Evolutionary conservation across 2,113 vertebrate species (phyloP).

Genomic region (Carettochelys insculpta): DNA sequence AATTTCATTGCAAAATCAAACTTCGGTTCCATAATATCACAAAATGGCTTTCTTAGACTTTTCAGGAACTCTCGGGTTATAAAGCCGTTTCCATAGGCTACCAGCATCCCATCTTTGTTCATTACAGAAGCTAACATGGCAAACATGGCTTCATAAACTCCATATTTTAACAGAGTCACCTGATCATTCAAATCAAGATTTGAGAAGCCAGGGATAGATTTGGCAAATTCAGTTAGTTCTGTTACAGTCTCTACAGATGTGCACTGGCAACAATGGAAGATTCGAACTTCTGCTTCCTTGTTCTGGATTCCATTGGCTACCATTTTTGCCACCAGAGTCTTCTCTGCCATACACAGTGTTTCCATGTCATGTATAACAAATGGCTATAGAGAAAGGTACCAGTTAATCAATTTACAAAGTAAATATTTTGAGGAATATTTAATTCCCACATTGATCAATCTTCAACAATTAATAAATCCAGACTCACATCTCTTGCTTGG

Average conservation of each 20-base stretch:
- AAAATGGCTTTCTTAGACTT: slow-evolving; percentile 92
- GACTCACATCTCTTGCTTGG: neutral
- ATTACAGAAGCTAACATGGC: slow-evolving; percentile 96
- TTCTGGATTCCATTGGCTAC: slow-evolving; percentile 89
- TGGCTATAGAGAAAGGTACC: slow-evolving; percentile 76
- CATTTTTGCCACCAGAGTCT: slow-evolving; percentile 92
- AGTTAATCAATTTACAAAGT: neutral
- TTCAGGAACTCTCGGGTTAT: slow-evolving; percentile 98
- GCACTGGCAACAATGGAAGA: slow-evolving; percentile 98
- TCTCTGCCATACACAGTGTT: slow-evolving; percentile 93
- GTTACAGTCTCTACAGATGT: slow-evolving; percentile 95
- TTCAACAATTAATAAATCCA: neutral
- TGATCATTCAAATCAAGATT: slow-evolving; percentile 94
- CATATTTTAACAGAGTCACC: slow-evolving; percentile 95
- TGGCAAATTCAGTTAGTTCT: slow-evolving; percentile 95
- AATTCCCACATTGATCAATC: neutral
- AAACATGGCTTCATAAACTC: slow-evolving; percentile 96
- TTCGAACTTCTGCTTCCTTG: slow-evolving; percentile 92
- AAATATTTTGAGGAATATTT: neutral
- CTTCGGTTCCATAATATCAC: slow-evolving; percentile 98
- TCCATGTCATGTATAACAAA: slow-evolving; percentile 99
- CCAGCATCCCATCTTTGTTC: slow-evolving; percentile 98
- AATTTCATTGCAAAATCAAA: slow-evolving; percentile 99
- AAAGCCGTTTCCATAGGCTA: slow-evolving; percentile 93
- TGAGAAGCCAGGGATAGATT: slow-evolving; percentile 93